Evolutionary conservation across 2,797 vertebrate species (phyloP).

Genomic region (Pogonophryne albipinna): DNA sequence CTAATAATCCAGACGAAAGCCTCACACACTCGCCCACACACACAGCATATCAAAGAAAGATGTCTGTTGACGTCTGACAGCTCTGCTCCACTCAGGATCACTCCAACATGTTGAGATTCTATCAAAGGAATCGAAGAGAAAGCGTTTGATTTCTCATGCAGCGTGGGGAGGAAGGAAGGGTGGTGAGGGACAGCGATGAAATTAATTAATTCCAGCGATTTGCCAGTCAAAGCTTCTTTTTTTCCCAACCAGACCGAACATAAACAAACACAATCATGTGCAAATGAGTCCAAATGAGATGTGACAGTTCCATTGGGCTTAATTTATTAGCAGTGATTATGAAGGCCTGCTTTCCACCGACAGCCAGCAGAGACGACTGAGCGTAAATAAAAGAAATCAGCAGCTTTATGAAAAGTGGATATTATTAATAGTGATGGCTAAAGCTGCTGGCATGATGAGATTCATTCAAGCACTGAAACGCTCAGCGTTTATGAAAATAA

Average conservation of each 20-base stretch:
- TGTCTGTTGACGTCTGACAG: constrained; percentile 72
- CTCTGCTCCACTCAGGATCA: constrained; percentile 68
- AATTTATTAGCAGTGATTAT: constrained; percentile 86
- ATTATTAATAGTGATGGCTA: constrained; percentile 82
- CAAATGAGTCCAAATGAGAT: constrained; percentile 84
- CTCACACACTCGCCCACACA: constrained; percentile 4
- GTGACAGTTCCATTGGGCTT: constrained; percentile 85
- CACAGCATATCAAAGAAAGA: constrained; percentile 59
- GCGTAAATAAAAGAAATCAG: constrained; percentile 83
- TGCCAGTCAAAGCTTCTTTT: constrained; percentile 78
- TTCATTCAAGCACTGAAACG: constrained; percentile 71
- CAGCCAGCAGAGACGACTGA: constrained; percentile 69
- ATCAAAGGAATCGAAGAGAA: constrained; percentile 66
- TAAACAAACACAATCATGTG: constrained; percentile 85
- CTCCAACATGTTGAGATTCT: constrained; percentile 57
- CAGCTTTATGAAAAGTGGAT: constrained; percentile 79
- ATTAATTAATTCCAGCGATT: constrained; percentile 83
- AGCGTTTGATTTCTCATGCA: constrained; percentile 71
- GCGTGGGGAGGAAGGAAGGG: constrained; percentile 26
- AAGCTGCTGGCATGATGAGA: constrained; percentile 76
- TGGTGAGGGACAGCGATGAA: constrained; percentile 56
- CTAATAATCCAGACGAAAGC: constrained; percentile 58
- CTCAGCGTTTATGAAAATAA: constrained; percentile 59
- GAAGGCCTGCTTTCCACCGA: constrained; percentile 67
- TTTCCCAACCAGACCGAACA: constrained; percentile 72